Percentiles rank a stretch among this genome's conserved stretches.
Evolutionary conservation across 2,113 vertebrate species (phyloP).

Genomic region (Pimephales promelas): DNA sequence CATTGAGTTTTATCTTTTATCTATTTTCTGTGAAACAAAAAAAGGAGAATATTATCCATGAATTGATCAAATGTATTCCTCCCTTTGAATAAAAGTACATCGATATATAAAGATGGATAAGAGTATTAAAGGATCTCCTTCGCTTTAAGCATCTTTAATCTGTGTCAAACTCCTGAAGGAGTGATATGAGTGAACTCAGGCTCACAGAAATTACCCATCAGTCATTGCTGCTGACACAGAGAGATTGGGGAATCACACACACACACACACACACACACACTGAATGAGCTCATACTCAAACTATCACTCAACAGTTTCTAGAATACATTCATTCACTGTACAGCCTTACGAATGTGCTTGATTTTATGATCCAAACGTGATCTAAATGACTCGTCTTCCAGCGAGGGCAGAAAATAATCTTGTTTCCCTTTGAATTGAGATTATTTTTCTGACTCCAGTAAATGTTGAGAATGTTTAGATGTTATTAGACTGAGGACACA

Average conservation of each 20-base stretch:
- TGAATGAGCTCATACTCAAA: neutral
- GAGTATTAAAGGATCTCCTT: neutral
- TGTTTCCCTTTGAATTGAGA: no score
- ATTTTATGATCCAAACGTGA: no score
- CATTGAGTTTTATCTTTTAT: neutral
- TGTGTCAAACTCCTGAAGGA: no score
- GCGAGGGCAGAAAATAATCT: no score
- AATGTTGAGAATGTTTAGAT: no score
- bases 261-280: neutral
- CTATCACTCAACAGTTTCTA: neutral
- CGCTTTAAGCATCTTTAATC: neutral
- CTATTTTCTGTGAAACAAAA: neutral
- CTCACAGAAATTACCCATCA: neutral
- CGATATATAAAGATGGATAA: no score
- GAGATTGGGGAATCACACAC: neutral
- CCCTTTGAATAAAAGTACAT: neutral
- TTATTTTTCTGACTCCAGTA: no score
- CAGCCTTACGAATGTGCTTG: neutral
- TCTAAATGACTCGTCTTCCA: no score
- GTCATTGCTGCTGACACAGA: neutral
- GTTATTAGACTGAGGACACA: no score
- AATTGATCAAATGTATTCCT: neutral
- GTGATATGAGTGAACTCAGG: no score
- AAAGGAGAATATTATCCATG: neutral
- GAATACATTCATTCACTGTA: neutral